Evolutionary conservation across 2,888 invertebrate species (phyloP).

Genomic region (Graphium colonna): DNA sequence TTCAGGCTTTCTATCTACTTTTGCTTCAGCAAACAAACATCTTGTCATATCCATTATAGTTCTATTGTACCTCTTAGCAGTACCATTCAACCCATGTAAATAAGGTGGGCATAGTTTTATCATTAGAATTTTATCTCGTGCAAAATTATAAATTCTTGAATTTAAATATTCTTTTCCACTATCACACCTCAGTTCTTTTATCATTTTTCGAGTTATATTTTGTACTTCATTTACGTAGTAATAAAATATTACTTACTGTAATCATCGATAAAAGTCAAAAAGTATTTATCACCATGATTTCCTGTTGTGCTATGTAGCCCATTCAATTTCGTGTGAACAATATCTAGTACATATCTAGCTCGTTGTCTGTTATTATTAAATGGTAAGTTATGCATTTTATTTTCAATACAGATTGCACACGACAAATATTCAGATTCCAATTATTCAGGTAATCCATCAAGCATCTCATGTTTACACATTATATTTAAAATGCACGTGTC

Average conservation of each 20-base stretch:
- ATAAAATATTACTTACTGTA: too few species aligned
- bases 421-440: conserved; percentile 24
- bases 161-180: conserved; percentile 14
- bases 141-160: conserved; percentile 19
- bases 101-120: conserved; percentile 25
- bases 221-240: conserved; percentile 30
- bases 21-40: conserved; percentile 26
- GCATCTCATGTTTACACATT: conserved; percentile 25
- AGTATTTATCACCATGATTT: conserved; percentile 26
- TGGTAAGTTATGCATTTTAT: conserved; percentile 30
- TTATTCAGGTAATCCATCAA: too few species aligned
- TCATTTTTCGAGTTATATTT: conserved; percentile 26
- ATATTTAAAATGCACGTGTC: conserved; percentile 26
- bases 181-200: conserved; percentile 27
- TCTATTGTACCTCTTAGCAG: conserved; percentile 23
- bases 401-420: conserved; percentile 26
- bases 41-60: conserved; percentile 26
- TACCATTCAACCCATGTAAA: conserved; percentile 22
- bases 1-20: conserved; percentile 25
- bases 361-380: conserved; percentile 27
- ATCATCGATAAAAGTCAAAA: conserved; percentile 27
- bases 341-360: conserved; percentile 25
- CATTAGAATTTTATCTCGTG: conserved; percentile 13
- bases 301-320: conserved; percentile 25
- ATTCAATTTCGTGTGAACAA: conserved; percentile 29